phyloP scores from a whole-genome alignment of 2,888 invertebrate genomes.

The Oxytorus armatus region DNA sequence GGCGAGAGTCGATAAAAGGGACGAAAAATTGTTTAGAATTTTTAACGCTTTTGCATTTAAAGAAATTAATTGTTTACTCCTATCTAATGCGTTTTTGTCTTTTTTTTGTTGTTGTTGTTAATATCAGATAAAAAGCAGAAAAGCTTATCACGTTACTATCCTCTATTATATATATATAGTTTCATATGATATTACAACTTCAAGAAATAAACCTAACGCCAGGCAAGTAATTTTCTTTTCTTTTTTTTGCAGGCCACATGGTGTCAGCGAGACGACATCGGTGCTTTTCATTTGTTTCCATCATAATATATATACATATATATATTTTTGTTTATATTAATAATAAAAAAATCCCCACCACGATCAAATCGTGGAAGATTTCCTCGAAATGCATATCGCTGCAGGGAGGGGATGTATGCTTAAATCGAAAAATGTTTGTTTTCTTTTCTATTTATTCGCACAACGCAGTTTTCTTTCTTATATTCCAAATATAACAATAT shows the following conservation, averaged over 20 bases:
- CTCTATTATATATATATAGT: conserved; percentile 54
- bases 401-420: conserved; percentile 13
- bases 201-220: conserved; percentile 59
- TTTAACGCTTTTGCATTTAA: conserved; percentile 27
- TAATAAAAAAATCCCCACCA: conserved; percentile 24
- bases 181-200: conserved; percentile 49
- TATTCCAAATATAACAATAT: too few species aligned
- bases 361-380: conserved; percentile 29
- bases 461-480: conserved; percentile 21
- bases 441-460: too few species aligned
- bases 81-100: conserved; percentile 48
- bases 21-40: conserved; percentile 2
- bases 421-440: not conserved
- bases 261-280: conserved; percentile 53
- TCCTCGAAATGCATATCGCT: conserved; percentile 32
- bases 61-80: conserved; percentile 57
- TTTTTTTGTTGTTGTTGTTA: conserved; percentile 44
- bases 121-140: conserved; percentile 58
- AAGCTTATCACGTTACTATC: conserved; percentile 45
- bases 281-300: conserved; percentile 16
- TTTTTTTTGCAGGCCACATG: conserved; percentile 57
- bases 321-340: conserved; percentile 11
- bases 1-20: not conserved
- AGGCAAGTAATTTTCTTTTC: conserved; percentile 42
- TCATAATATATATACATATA: too few species aligned